Evolutionary conservation across 2,888 invertebrate species (phyloP).

Genomic region (Blera fallax): DNA sequence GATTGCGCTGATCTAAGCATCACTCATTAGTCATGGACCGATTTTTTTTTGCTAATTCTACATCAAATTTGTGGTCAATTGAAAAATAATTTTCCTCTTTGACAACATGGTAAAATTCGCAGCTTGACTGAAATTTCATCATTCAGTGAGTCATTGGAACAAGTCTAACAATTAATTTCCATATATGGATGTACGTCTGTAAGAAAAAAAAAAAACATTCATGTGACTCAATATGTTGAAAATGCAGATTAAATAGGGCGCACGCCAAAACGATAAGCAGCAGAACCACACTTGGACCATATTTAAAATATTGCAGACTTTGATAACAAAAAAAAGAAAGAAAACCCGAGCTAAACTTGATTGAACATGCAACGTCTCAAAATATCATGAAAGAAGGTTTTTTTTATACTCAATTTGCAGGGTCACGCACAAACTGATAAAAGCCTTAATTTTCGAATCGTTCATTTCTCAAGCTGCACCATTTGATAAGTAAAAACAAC

Average conservation of each 20-base stretch:
- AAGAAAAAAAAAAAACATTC: background rate
- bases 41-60: too few species aligned
- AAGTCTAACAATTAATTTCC: background rate
- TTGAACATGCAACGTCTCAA: background rate
- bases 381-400: background rate
- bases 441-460: background rate
- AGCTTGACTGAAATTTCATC: background rate
- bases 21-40: too few species aligned
- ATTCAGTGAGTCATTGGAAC: background rate
- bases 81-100: too few species aligned
- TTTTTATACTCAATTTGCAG: background rate
- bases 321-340: background rate
- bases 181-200: too few species aligned
- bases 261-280: background rate
- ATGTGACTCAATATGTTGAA: background rate
- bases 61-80: too few species aligned
- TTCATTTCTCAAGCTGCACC: background rate
- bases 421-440: slow-evolving; percentile 1
- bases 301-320: background rate
- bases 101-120: background rate
- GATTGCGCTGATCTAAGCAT: too few species aligned
- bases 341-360: background rate
- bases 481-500: background rate
- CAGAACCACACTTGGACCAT: background rate
- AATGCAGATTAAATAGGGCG: slow-evolving; percentile 1